Base-by-base conservation (phyloP, 2,113 vertebrate species). In the Pterocles gutturalis region DNA sequence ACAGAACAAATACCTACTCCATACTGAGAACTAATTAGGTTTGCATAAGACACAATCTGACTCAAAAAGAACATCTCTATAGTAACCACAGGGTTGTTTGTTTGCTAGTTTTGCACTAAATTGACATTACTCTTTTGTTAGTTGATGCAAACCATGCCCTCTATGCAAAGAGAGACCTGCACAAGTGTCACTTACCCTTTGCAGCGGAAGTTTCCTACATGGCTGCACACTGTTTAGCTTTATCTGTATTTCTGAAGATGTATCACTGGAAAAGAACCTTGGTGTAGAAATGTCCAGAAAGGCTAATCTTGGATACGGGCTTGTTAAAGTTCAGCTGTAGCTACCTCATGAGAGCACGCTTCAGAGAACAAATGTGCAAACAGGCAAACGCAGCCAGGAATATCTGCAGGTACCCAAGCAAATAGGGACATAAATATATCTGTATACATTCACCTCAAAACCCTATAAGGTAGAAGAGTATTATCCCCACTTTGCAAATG, bases 331-430 rank as follows among this genome's bases (percentile, higher is more conserved):
- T 78, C 21, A 46, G 10, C 24, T 66, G 48, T 24, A 66, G 24
- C 17, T 71, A 11, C 20, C 18, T 21, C 15, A 10, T 3, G 6
- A 41, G 21, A 28, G 3, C 3, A 41, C 7, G 10, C 18, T 61
- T 25, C 36, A 51, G 51, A 45, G 24, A 45, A 20, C 20, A 64
- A 67, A 13, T 0, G 0, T 18, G 31, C n/a, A 43, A 14, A 5
- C 0, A 43, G 36, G n/a, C 10, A 34, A 2, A 6, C 0, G 6
- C 21, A 85, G 20, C 14, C 45, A 41, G 57, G 38, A 64, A 24
- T 13, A 28, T 0, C 3, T 2, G 5, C 15, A 2, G 0, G 0
- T 31, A 20, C 11, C 34, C 13, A 33, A 8, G 33, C 10, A 80
- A 34, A 28, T 24, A 12, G 3, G 12, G 14, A 2, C 21, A 67